Percentiles rank a stretch among this genome's conserved stretches.
Evolutionary conservation across 1,140 invertebrate genomes (phyloP).

Genomic region (Macrocentrus cingulum): DNA sequence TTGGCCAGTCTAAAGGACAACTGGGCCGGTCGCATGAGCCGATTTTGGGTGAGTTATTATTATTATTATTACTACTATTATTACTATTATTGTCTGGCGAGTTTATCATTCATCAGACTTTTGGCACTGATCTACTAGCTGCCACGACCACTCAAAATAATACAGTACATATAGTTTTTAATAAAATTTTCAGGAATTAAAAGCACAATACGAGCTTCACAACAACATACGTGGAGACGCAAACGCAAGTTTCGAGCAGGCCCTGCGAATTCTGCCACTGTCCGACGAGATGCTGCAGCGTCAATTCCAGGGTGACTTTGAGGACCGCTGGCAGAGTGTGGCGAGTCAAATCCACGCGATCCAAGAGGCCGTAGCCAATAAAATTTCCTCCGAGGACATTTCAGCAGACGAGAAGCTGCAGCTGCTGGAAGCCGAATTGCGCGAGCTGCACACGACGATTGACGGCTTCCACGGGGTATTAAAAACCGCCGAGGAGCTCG

Average conservation of each 20-base stretch:
- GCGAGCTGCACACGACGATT: constrained; percentile 67
- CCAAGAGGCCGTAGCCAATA: constrained; percentile 67
- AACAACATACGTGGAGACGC: constrained; percentile 75
- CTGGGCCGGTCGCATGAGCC: constrained; percentile 70
- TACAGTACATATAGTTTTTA: too few relatives aligned
- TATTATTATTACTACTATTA: not conserved
- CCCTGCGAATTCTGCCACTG: constrained; percentile 74
- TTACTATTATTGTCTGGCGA: not conserved
- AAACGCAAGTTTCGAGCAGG: constrained; percentile 72
- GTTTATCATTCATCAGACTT: too few relatives aligned
- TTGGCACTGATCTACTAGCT: too few relatives aligned
- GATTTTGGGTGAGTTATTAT: constrained; percentile 69
- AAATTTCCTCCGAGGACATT: constrained; percentile 70
- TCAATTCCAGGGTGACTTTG: constrained; percentile 73
- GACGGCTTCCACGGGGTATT: constrained; percentile 74
- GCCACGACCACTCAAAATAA: too few relatives aligned
- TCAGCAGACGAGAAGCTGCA: constrained; percentile 71
- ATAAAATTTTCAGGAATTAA: constrained; percentile 75
- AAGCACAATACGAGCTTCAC: constrained; percentile 84
- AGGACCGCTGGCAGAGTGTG: constrained; percentile 74
- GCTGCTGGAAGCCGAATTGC: constrained; percentile 72
- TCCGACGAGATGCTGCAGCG: constrained; percentile 80
- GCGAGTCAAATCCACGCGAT: constrained; percentile 66
- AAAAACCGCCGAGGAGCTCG: constrained; percentile 78
- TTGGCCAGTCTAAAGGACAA: constrained; percentile 58